Evolutionary conservation across 2,113 vertebrate genomes (phyloP).

Genomic region (Suricata suricatta): DNA sequence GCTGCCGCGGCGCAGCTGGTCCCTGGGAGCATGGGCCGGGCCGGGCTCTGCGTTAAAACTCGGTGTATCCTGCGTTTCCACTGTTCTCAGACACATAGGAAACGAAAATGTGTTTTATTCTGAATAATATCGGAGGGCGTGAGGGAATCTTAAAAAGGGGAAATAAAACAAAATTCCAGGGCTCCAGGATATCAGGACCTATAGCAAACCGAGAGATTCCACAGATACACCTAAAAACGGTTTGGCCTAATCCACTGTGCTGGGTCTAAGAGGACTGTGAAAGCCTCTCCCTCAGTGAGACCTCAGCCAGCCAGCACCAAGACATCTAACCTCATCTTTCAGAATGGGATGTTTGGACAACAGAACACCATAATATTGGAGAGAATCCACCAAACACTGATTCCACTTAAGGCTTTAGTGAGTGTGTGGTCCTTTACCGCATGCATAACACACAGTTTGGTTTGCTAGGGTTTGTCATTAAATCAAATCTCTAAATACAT

Average conservation of each 20-base stretch:
- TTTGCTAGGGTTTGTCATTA: conserved; percentile 15
- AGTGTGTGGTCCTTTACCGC: conserved; percentile 56
- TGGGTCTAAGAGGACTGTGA: background rate
- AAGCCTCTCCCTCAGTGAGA: background rate
- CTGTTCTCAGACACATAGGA: background rate
- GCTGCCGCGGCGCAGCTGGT: too few species aligned
- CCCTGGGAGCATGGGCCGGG: too few species aligned
- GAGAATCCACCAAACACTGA: conserved; percentile 39
- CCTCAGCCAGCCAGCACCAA: conserved; percentile 2
- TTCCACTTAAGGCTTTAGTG: background rate
- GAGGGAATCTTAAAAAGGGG: background rate
- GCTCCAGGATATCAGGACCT: background rate
- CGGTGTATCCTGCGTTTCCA: fast-evolving
- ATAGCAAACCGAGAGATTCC: background rate
- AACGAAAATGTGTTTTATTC: background rate
- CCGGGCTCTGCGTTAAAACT: too few species aligned
- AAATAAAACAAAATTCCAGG: conserved; percentile 24
- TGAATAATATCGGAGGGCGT: background rate
- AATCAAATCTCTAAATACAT: background rate
- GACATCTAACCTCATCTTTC: conserved; percentile 34
- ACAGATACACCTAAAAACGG: conserved; percentile 45
- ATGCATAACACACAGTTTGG: background rate
- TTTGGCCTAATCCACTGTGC: conserved; percentile 24
- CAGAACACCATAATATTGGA: conserved; percentile 37
- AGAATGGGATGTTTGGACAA: conserved; percentile 53